These are phyloP conservation scores for Gortyna flavago DNA, from an alignment of 2,888 invertebrate species.

Conservation along the genomic window DNA sequence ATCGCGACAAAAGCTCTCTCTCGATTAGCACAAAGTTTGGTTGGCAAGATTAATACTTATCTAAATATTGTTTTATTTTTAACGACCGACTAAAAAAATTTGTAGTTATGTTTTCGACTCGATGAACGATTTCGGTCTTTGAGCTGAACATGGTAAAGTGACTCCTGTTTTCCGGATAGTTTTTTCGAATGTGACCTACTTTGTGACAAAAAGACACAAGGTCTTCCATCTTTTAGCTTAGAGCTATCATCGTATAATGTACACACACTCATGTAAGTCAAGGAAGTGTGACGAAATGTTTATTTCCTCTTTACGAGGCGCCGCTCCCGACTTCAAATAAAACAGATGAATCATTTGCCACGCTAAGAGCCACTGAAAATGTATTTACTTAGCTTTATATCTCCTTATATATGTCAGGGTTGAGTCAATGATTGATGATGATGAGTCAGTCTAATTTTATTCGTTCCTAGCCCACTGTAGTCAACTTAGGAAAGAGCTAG, in stretches of 20 bases:
- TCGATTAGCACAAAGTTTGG: neutral
- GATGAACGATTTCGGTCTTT: neutral
- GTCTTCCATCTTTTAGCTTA: neutral
- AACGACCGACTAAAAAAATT: neutral
- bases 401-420: conserved; percentile 11
- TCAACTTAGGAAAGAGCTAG: neutral
- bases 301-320: conserved; percentile 32
- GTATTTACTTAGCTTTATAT: conserved; percentile 33
- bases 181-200: neutral
- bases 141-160: neutral
- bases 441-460: conserved; percentile 1
- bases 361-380: conserved; percentile 21
- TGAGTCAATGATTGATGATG: neutral
- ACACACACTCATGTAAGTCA: conserved; percentile 11
- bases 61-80: neutral
- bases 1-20: neutral
- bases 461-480: neutral
- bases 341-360: conserved; percentile 33
- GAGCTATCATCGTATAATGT: neutral
- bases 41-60: neutral
- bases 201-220: neutral
- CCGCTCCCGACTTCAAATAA: conserved; percentile 31
- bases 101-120: neutral
- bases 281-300: conserved; percentile 27
- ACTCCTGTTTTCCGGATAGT: neutral